Evolutionary conservation across 2,888 invertebrate genomes (phyloP), one percentile per base, ranked within the genome.

Genomic region (Lasioglossum morio): DNA sequence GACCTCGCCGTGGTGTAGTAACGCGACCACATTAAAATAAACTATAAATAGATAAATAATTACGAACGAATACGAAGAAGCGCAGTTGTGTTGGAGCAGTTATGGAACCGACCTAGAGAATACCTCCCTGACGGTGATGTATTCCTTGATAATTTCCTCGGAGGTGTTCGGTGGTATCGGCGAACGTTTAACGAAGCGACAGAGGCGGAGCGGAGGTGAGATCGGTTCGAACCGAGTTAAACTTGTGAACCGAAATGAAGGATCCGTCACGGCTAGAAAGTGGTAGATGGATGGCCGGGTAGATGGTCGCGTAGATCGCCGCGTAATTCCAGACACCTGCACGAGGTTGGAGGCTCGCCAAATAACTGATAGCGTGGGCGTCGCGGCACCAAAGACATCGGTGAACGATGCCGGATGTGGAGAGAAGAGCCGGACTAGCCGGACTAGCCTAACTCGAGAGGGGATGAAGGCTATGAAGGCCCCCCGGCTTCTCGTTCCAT

Each of bases 351-450:
- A 91, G 88, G 81, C 89, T 91, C 88, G 91, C 88, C 88, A 92
- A 93, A 91, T 93, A 93, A 95, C 95, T 95, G 94, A 92, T 92
- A 89, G 93, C 91, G 93, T 91, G 89, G 92, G 92, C 91, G 93
- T 92, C 86, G 82, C 79, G 90, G 85, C 89, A 89, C 87, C 90
- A 88, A 94, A 93, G 94, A 93, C 91, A 91, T 91, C 80, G 85
- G 84, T 76, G 86, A 87, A 88, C 85, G 85, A 87, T 84, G 86
- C 82, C 88, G 88, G 82, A 82, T 84, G 84, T 84, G 87, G 85
- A 81, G 81, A 81, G 80, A 79, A 85, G 77, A 88, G 91, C 23
- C 85, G 69, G 78, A 80, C 72, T 30, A 88, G 91, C 23, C 85
- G 69, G 78, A 80, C 72, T 30, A 57, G 79, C 60, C 87, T 53